A percentile compares a stretch with the other conserved stretches of the same genome.
These are phyloP conservation scores for Pollimyrus isidori DNA, from an alignment of 2,113 vertebrate species.

Conservation along the genomic window DNA sequence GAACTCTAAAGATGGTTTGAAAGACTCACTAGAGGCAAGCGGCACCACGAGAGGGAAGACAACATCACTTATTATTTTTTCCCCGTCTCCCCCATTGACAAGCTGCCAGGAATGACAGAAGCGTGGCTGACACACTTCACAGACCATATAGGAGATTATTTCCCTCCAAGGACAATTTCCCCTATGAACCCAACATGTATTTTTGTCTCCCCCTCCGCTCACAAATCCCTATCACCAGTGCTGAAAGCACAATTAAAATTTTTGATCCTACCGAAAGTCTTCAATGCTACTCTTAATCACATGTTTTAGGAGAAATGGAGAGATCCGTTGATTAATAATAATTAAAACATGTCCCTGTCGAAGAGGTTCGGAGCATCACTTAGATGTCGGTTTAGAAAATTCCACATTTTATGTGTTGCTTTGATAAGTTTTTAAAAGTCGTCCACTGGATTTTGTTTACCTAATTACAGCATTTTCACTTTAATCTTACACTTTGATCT, in stretches of 20 bases:
- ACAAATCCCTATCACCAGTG: background rate
- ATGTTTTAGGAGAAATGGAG: background rate
- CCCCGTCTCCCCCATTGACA: conserved; percentile 53
- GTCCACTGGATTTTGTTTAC: background rate
- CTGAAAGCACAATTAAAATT: background rate
- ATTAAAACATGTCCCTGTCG: background rate
- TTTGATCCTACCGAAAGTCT: background rate
- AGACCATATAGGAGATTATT: background rate
- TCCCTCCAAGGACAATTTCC: background rate
- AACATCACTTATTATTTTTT: conserved; percentile 61
- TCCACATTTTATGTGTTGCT: background rate
- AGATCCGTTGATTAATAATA: background rate
- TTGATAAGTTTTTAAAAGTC: background rate
- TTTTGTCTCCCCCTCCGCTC: background rate
- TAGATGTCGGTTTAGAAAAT: background rate
- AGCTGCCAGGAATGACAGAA: conserved; percentile 44
- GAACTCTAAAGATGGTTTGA: conserved; percentile 35
- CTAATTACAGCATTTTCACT: background rate
- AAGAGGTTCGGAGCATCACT: background rate
- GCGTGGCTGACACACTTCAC: conserved; percentile 54
- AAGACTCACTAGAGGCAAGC: conserved; percentile 36
- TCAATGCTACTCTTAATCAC: background rate
- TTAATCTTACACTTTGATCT: background rate
- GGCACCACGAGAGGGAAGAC: conserved; percentile 50
- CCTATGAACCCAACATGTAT: background rate